Evolutionary conservation across 1,140 invertebrate species (phyloP), one percentile per base, ranked within the genome.

Genomic region (Atopsyche davidsoni): DNA sequence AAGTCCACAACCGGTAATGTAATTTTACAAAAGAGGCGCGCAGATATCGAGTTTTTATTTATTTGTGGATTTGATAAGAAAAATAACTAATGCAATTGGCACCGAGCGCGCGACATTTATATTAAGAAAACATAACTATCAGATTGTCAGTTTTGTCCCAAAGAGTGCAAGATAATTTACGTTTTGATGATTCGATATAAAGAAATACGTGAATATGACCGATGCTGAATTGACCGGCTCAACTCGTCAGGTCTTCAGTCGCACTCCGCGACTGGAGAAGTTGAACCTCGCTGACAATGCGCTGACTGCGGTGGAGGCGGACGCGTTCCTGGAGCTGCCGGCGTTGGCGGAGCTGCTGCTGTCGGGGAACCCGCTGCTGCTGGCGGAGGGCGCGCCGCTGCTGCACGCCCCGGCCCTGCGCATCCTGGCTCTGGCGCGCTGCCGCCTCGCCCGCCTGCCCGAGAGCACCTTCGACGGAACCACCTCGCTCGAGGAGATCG

Each of bases 271-370:
- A 18, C 36, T 65, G 17, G 57, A 61, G 46, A 31, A 18, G 7
- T 52, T 76, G 19, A 69, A 75, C 51, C 51, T 80, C 54, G 64
- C 73, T 49, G 72, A 72, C 35, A 80, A 79, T 59, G 67, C 69
- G 44, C 53, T 79, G 18, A 70, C 63, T 11, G 64, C 65, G 59
- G 67, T 79, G 36, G 62, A 66, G 19, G 68, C 75, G 7, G 73
- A 76, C 52, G 66, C 67, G 4, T 70, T 79, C 59, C 63, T 67
- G 1, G 59, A 60, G 9, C 64, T 75, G 18, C 68, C 64, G 38
- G 68, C 70, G 21, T 60, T 78, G 35, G 64, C 64, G 48, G 58
- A 66, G 31, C 59, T 79, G 45, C 72, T 75, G 60, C 64, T 75
- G 45, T 68, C 72, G 43, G 66, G 73, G 25, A 79, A 79, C 57